A percentile compares a stretch with the other conserved stretches of the same genome.
phyloP scores from a whole-genome alignment of 2,888 invertebrate genomes.

The Carpatolechia fugitivella region DNA sequence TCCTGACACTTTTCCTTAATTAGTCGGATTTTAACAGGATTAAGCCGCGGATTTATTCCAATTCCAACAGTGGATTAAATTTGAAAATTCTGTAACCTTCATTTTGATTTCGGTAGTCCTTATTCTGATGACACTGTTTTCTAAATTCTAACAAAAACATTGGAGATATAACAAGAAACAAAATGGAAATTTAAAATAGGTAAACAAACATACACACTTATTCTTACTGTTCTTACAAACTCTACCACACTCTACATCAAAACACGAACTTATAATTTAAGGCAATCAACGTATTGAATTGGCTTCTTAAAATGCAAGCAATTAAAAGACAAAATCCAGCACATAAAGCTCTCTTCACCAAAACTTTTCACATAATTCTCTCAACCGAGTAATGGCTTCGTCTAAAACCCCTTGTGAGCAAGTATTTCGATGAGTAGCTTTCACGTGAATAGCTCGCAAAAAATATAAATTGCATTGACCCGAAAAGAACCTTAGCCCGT shows the following conservation, averaged over 20 bases:
- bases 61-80: background rate
- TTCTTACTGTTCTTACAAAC: too few relatives aligned
- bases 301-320: too few relatives aligned
- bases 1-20: background rate
- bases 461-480: constrained; percentile 3
- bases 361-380: background rate
- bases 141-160: too few relatives aligned
- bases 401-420: background rate
- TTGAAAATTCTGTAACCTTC: background rate
- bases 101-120: background rate
- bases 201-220: too few relatives aligned
- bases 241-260: too few relatives aligned
- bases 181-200: too few relatives aligned
- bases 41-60: background rate
- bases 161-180: too few relatives aligned
- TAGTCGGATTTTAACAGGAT: background rate
- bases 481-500: background rate
- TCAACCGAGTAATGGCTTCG: background rate
- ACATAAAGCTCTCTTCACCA: too few relatives aligned
- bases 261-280: too few relatives aligned
- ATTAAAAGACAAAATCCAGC: too few relatives aligned
- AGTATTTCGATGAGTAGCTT: background rate
- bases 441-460: background rate
- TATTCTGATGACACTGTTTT: too few relatives aligned
- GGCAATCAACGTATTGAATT: too few relatives aligned